phyloP scores from a whole-genome alignment of 2,113 vertebrate species.

The Caranx ignobilis region DNA sequence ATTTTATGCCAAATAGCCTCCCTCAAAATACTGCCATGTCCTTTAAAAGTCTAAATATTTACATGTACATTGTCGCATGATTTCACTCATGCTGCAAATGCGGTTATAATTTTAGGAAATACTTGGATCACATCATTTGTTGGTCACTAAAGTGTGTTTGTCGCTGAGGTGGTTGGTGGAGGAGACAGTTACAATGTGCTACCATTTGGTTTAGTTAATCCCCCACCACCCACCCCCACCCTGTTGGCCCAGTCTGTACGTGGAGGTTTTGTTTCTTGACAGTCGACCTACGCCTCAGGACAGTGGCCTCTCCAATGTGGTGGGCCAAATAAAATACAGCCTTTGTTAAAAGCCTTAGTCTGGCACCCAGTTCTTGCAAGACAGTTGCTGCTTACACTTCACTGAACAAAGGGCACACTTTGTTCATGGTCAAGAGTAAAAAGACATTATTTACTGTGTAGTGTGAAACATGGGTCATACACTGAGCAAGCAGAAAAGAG shows the following conservation, averaged over 20 bases:
- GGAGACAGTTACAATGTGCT: not conserved
- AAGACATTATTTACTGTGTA: slow-evolving; percentile 74
- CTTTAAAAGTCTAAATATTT: not conserved
- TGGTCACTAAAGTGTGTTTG: not conserved
- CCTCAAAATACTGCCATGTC: not conserved
- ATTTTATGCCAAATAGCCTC: not conserved
- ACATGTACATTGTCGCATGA: not conserved
- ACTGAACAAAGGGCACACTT: slow-evolving; percentile 74
- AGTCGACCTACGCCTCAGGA: slow-evolving; percentile 57
- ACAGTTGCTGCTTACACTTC: slow-evolving; percentile 67
- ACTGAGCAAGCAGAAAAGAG: slow-evolving; percentile 47
- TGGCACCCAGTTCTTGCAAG: slow-evolving; percentile 57
- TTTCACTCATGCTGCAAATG: not conserved
- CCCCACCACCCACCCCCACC: no score
- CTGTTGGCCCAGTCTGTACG: not conserved
- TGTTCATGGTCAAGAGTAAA: slow-evolving; percentile 63
- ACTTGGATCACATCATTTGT: not conserved
- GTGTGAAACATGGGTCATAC: slow-evolving; percentile 58
- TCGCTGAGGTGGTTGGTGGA: not conserved
- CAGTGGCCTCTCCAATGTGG: slow-evolving; percentile 65
- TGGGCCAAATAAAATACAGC: slow-evolving; percentile 70
- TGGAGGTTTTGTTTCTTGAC: slow-evolving; percentile 21
- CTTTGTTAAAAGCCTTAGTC: slow-evolving; percentile 42
- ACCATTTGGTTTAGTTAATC: not conserved
- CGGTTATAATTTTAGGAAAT: not conserved